Evolutionary conservation across 2,113 vertebrate species (phyloP).

Genomic region (Pterophyllum scalare): DNA sequence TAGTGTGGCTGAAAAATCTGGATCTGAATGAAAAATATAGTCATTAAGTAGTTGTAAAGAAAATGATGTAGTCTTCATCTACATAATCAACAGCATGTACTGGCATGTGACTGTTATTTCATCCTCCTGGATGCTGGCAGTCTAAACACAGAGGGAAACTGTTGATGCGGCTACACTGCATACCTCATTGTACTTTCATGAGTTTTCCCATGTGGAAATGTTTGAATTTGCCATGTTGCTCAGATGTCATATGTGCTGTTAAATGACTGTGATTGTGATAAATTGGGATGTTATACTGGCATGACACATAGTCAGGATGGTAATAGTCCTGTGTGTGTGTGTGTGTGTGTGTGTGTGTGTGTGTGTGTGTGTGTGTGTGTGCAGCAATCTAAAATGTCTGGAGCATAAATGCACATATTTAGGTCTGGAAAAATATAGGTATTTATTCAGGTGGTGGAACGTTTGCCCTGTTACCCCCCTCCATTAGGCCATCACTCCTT

Average conservation of each 20-base stretch:
- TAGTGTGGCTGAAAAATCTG: neutral
- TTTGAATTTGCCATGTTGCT: constrained; percentile 70
- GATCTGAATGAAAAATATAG: neutral
- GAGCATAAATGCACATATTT: constrained; percentile 82
- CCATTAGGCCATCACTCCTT: constrained; percentile 65
- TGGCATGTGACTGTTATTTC: constrained; percentile 49
- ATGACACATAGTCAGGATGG: constrained; percentile 76
- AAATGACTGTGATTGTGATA: constrained; percentile 80
- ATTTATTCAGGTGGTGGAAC: constrained; percentile 83
- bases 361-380: too few relatives aligned
- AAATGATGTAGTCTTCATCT: neutral
- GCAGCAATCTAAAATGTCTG: constrained; percentile 77
- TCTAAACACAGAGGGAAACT: constrained; percentile 24
- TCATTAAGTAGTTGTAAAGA: neutral
- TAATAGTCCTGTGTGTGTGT: constrained; percentile 74
- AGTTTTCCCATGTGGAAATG: constrained; percentile 78
- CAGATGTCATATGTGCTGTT: constrained; percentile 68
- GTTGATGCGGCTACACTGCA: constrained; percentile 38
- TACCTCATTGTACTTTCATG: constrained; percentile 73
- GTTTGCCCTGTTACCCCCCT: constrained; percentile 44
- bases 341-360: too few relatives aligned
- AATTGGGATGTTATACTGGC: constrained; percentile 79
- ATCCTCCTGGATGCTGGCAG: constrained; percentile 32
- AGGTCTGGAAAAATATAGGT: constrained; percentile 82
- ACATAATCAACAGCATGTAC: constrained; percentile 31